phyloP scores from a whole-genome alignment of 2,888 invertebrate genomes.

The Coremacera marginata region DNA sequence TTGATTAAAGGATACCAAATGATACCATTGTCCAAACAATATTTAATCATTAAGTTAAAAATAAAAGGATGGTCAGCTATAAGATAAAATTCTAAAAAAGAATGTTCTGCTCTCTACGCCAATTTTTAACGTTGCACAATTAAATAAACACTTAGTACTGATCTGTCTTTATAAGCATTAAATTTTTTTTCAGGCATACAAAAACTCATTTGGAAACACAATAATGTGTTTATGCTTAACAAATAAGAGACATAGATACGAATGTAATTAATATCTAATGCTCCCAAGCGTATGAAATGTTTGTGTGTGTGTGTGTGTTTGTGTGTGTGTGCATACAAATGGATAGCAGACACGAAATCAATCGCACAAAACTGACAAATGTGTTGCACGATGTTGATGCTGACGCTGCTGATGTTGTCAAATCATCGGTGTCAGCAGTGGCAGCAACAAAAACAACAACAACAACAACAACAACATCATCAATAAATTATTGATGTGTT shows the following conservation, averaged over 20 bases:
- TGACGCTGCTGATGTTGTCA: constrained; percentile 23
- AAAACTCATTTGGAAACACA: too few species aligned
- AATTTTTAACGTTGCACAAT: too few species aligned
- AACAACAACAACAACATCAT: not conserved
- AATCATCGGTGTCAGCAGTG: not conserved
- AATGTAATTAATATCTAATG: not conserved
- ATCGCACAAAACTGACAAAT: constrained; percentile 3
- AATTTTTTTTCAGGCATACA: too few species aligned
- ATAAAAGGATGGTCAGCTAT: too few species aligned
- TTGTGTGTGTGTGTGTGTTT: not conserved
- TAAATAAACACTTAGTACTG: too few species aligned
- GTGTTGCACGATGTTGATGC: not conserved
- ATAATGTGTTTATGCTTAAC: not conserved
- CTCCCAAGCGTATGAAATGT: constrained; percentile 1
- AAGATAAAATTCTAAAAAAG: too few species aligned
- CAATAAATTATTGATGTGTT: constrained; percentile 23
- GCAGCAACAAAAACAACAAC: constrained; percentile 6
- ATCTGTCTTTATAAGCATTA: too few species aligned
- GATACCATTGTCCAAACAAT: too few species aligned
- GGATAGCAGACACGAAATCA: not conserved
- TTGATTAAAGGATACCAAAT: too few species aligned
- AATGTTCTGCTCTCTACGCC: too few species aligned
- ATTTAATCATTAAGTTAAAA: too few species aligned
- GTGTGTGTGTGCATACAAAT: constrained; percentile 13
- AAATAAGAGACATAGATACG: not conserved